These are phyloP conservation scores for Megalopta genalis DNA, from an alignment of 1,140 invertebrate species.

Conservation along the genomic window DNA sequence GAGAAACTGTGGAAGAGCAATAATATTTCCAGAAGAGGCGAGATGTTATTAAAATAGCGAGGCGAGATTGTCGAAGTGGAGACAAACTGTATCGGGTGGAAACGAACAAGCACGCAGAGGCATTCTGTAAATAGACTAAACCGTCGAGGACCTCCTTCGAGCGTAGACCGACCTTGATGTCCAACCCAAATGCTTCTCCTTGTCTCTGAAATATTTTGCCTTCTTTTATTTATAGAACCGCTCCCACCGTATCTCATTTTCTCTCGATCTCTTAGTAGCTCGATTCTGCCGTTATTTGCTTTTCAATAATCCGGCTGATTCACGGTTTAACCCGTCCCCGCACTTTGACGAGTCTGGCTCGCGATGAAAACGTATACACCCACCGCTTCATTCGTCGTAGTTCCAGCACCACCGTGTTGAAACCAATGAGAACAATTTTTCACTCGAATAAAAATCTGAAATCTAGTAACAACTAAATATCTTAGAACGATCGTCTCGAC, in stretches of 20 bases:
- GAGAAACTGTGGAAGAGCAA: background rate
- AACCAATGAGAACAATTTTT: no score
- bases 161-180: constrained; percentile 48
- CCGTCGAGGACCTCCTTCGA: constrained; percentile 57
- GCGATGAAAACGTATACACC: no score
- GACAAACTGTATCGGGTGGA: constrained; percentile 26
- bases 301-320: background rate
- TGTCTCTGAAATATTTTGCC: constrained; percentile 3
- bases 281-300: background rate
- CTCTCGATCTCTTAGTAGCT: background rate
- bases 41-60: background rate
- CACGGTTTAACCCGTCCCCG: no score
- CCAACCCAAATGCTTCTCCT: constrained; percentile 19
- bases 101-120: constrained; percentile 19
- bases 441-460: no score
- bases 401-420: no score
- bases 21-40: no score
- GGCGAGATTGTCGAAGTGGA: background rate
- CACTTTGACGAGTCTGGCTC: no score
- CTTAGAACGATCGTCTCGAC: no score
- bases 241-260: background rate
- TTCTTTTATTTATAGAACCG: constrained; percentile 7
- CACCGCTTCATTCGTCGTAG: no score
- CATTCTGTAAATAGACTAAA: constrained; percentile 56
- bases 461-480: no score